phyloP scores from a whole-genome alignment of 2,888 invertebrate species.

The Hetaerina titia region DNA sequence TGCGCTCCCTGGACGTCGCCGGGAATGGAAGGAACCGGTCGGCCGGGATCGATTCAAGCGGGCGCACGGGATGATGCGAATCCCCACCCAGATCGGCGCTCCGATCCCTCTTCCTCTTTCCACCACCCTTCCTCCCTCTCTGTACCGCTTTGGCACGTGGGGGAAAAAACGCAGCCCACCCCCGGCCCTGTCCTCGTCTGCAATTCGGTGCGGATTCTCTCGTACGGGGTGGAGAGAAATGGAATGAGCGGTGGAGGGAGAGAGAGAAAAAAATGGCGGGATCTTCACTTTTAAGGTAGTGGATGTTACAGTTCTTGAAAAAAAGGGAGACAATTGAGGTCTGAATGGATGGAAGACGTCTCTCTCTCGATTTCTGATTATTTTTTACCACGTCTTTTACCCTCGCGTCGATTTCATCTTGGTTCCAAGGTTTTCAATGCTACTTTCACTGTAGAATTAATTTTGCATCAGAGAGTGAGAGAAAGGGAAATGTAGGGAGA shows the following conservation, averaged over 20 bases:
- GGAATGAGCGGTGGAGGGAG: neutral
- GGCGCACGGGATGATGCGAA: neutral
- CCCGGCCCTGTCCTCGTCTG: neutral
- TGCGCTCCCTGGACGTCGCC: neutral
- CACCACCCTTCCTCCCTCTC: neutral
- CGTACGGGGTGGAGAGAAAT: slow-evolving; percentile 13
- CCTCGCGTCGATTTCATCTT: slow-evolving; percentile 22
- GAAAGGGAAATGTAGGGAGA: no score
- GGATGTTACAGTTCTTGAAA: neutral
- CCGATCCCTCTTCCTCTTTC: neutral
- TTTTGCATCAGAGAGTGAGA: slow-evolving; percentile 17
- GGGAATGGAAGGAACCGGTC: neutral
- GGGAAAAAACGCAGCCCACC: neutral
- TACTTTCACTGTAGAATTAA: slow-evolving; percentile 36
- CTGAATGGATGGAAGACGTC: neutral
- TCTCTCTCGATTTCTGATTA: neutral
- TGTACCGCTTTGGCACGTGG: neutral
- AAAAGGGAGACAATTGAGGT: neutral
- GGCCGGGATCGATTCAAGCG: slow-evolving; percentile 3
- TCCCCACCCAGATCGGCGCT: neutral
- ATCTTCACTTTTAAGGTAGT: neutral
- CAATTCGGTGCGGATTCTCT: neutral
- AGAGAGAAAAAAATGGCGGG: neutral
- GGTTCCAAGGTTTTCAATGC: slow-evolving; percentile 16
- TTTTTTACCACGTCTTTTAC: neutral